Conservation (phyloP, 2,797 vertebrate species). For the Leucoraja ocellata region DNA sequence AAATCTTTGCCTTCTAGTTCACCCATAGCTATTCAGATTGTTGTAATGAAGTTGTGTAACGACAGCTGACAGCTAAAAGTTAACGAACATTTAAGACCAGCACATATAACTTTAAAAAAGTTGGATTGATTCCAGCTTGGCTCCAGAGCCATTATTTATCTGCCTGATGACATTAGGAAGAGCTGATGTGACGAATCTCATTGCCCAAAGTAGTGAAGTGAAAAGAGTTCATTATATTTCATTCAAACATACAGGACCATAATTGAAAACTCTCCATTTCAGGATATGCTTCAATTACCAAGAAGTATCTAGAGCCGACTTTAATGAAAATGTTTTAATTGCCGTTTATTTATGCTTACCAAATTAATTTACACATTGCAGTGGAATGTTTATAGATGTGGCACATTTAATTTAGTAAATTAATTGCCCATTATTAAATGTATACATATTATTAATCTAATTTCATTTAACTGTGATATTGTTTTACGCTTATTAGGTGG, state of each 20-base stretch:
- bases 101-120: constrained; percentile 9
- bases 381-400: constrained; percentile 43
- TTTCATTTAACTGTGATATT: not conserved
- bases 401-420: constrained; percentile 41
- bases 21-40: not conserved
- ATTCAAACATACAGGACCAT: constrained; percentile 54
- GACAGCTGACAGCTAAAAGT: constrained; percentile 16
- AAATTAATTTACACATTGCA: constrained; percentile 46
- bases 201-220: constrained; percentile 51
- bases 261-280: constrained; percentile 58
- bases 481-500: constrained; percentile 61
- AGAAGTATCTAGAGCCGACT: constrained; percentile 50
- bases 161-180: constrained; percentile 26
- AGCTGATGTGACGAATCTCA: constrained; percentile 41
- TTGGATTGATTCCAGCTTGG: constrained; percentile 5
- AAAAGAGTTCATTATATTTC: constrained; percentile 54
- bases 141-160: not conserved
- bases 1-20: not conserved
- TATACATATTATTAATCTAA: not conserved
- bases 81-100: not conserved
- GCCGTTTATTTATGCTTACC: constrained; percentile 45
- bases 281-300: constrained; percentile 48
- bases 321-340: constrained; percentile 49
- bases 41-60: constrained; percentile 9
- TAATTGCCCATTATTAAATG: constrained; percentile 4